These are phyloP conservation scores for Tetramorium alpestre DNA, from an alignment of 1,140 invertebrate species.

Conservation along the genomic window DNA sequence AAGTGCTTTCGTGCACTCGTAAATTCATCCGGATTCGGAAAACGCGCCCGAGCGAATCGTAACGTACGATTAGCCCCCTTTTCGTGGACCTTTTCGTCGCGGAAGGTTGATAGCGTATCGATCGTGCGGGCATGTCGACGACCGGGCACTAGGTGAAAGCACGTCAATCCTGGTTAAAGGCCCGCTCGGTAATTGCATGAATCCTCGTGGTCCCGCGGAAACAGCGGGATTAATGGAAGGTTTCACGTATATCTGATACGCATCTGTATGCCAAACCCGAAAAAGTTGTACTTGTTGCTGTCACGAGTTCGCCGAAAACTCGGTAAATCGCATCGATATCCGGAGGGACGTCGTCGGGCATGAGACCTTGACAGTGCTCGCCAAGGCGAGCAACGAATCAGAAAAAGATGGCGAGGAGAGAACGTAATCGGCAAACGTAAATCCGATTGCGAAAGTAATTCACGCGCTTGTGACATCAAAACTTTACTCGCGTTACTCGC, in stretches of 20 bases:
- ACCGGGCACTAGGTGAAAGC: constrained; percentile 72
- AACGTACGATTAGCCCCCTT: constrained; percentile 64
- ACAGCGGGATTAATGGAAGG: constrained; percentile 47
- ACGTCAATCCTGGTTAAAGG: constrained; percentile 59
- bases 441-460: background rate
- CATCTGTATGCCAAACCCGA: constrained; percentile 30
- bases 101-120: constrained; percentile 70
- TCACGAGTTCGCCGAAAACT: background rate
- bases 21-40: constrained; percentile 56
- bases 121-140: constrained; percentile 64
- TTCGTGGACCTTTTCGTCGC: constrained; percentile 54
- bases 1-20: background rate
- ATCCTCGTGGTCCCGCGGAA: constrained; percentile 36
- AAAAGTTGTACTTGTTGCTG: constrained; percentile 63
- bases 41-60: constrained; percentile 54
- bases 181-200: constrained; percentile 18
- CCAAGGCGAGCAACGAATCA: background rate
- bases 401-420: background rate
- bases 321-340: constrained; percentile 10
- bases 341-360: background rate
- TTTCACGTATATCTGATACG: background rate
- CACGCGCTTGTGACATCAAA: background rate
- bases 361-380: constrained; percentile 24
- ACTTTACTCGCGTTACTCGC: background rate
- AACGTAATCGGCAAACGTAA: background rate